These are phyloP conservation scores for Syndactyla subalaris DNA, from an alignment of 2,797 vertebrate genomes.

Conservation along the genomic window DNA sequence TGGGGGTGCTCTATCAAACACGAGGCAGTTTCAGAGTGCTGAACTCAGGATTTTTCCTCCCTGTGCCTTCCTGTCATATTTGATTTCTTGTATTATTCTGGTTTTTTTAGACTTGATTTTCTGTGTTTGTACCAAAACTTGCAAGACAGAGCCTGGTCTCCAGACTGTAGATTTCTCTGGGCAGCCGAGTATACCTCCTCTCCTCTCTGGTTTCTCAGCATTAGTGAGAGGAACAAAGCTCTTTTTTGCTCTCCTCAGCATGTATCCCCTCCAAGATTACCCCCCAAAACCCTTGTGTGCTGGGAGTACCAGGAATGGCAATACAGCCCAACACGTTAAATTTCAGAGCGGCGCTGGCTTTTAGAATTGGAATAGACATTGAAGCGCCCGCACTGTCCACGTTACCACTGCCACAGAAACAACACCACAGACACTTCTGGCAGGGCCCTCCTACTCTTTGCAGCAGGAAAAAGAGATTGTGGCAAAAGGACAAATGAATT, in stretches of 20 bases:
- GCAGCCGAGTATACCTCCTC: background rate
- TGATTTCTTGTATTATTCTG: background rate
- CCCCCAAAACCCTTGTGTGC: background rate
- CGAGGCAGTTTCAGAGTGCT: background rate
- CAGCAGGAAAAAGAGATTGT: background rate
- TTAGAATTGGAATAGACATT: conserved; percentile 17
- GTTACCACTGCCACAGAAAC: background rate
- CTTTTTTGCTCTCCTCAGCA: background rate
- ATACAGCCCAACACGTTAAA: background rate
- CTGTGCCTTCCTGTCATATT: background rate
- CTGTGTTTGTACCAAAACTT: background rate
- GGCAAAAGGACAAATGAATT: conserved; percentile 8
- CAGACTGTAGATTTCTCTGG: background rate
- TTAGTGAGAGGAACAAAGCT: background rate
- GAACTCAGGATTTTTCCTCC: background rate
- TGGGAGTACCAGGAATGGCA: background rate
- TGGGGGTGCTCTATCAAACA: background rate
- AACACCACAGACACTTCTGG: background rate
- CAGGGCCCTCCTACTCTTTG: background rate
- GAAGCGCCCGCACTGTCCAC: conserved; percentile 11
- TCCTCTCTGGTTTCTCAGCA: background rate
- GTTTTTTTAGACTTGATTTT: background rate
- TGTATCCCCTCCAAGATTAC: background rate
- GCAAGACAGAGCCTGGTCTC: background rate
- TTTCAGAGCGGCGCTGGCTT: background rate